Evolutionary conservation across 92 coral and sea anemone genomes (phyloP), one percentile per base, ranked within the genome.

Genomic region (Muricea muricata): DNA sequence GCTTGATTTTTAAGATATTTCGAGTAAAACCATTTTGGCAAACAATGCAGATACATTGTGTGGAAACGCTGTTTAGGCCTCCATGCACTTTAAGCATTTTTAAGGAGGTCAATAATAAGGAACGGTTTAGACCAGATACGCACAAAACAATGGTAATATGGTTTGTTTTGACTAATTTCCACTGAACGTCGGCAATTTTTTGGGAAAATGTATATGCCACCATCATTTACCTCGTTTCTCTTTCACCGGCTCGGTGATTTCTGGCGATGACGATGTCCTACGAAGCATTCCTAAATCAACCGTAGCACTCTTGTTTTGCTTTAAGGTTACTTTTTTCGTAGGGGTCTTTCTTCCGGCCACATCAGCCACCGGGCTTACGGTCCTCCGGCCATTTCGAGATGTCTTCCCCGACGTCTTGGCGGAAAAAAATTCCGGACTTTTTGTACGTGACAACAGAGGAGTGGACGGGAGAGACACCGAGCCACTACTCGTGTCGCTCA

Each of bases 221-320:
- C 52, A 28, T 35, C 18, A 4, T 33, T 76, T 32, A 77, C 82
- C 82, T 6, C 82, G 82, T 37, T 56, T 77, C 37, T 56, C 82
- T 1, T 77, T 77, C 13, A 54, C 23, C 20, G 82, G 82, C 13
- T 33, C 82, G 5, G 9, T 31, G 9, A 77, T 17, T 31, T 56
- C 82, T 17, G 69, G 69, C 23, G 82, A 77, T 23, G 69, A 77
- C 41, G 82, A 77, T 0, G 35, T 15, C 41, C 82, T 77, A 8
- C 68, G 47, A 6, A 77, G 42, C 47, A 77, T 34, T 30, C 82
- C 82, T 9, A 77, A 13, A 77, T 77, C 82, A 30, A 77, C 82
- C 1, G 82, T 77, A 6, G 82, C 68, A 56, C 82, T 77, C 34
- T 77, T 60, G 33, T 60, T 77, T 30, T 33, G 45, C 31, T 30